Evolutionary conservation across 2,113 vertebrate species (phyloP).

Genomic region (Cyprinodon tularosa): DNA sequence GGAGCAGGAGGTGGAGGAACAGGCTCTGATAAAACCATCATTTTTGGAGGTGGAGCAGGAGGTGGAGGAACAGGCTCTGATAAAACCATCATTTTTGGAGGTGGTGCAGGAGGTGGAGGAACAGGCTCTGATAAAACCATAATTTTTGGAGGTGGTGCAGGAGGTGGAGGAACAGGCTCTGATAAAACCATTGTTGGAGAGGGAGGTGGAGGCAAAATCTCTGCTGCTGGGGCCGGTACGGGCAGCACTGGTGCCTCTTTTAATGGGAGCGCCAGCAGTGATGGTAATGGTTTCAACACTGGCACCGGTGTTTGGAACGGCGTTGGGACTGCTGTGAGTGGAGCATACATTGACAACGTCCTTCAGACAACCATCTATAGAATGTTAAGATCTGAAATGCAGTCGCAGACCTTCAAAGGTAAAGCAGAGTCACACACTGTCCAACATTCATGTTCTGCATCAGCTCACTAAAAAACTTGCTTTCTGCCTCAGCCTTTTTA

Average conservation of each 20-base stretch:
- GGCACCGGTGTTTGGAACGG: not conserved
- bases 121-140: too few relatives aligned
- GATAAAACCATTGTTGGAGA: too few relatives aligned
- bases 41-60: not conserved
- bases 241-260: not conserved
- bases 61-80: not conserved
- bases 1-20: conserved; percentile 4
- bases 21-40: conserved; percentile 23
- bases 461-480: not conserved
- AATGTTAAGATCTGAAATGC: conserved; percentile 69
- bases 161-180: too few relatives aligned
- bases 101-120: not conserved
- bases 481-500: conserved; percentile 61
- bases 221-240: too few relatives aligned
- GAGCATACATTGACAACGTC: conserved; percentile 21
- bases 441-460: not conserved
- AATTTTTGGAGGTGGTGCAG: not conserved
- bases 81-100: not conserved
- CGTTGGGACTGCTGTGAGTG: not conserved
- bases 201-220: not conserved
- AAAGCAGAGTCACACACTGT: conserved; percentile 7
- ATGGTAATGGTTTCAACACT: not conserved
- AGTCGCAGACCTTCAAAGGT: conserved; percentile 78
- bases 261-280: not conserved
- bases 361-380: conserved; percentile 59